These are phyloP conservation scores for Acanthopleura granulata DNA, from an alignment of 2,888 invertebrate species.

Conservation along the genomic window DNA sequence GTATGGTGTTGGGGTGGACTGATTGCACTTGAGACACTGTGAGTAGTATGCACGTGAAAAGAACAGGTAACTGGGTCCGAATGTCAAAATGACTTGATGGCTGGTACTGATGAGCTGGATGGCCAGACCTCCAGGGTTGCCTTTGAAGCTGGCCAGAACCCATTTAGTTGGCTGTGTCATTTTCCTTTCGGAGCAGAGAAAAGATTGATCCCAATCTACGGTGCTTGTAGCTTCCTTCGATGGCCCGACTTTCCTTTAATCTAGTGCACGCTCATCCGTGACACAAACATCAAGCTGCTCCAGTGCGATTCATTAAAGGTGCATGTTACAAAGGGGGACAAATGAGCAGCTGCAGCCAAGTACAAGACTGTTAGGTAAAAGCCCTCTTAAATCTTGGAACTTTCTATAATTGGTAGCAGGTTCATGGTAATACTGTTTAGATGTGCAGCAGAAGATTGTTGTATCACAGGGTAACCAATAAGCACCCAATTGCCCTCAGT, in stretches of 20 bases:
- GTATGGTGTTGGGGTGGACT: too few species aligned
- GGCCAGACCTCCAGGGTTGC: background rate
- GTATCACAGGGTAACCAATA: too few species aligned
- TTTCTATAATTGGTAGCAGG: too few species aligned
- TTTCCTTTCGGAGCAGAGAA: background rate
- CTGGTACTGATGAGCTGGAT: too few species aligned
- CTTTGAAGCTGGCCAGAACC: background rate
- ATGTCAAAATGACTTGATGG: too few species aligned
- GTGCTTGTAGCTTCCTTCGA: background rate
- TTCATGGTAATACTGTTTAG: too few species aligned
- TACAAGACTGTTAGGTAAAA: background rate
- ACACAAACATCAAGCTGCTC: background rate
- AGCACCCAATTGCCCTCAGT: too few species aligned
- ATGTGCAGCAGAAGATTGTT: too few species aligned
- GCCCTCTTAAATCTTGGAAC: too few species aligned
- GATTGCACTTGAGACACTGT: too few species aligned
- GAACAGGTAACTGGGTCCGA: too few species aligned
- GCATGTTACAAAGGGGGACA: background rate
- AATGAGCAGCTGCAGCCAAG: background rate
- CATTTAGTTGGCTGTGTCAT: background rate
- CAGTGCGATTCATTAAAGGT: background rate
- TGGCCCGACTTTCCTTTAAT: background rate
- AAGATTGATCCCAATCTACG: background rate
- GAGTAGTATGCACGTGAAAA: too few species aligned
- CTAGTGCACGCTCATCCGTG: constrained; percentile 4